Conservation (phyloP, 1,140 invertebrate genomes). For the Orchestia grillus region DNA sequence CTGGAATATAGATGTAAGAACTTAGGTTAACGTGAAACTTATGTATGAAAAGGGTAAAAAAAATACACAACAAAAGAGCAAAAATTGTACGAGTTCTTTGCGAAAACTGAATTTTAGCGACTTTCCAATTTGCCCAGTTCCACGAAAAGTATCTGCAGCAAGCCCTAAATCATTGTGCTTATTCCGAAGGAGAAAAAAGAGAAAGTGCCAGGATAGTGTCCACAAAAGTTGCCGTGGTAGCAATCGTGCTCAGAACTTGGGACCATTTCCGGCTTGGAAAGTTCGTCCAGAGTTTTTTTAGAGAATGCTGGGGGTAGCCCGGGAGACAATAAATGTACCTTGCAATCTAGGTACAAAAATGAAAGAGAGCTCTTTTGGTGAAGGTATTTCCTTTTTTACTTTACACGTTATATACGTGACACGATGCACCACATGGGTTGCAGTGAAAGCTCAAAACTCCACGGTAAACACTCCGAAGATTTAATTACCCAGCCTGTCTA, state of each 20-base stretch:
- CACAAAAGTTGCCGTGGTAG: not conserved
- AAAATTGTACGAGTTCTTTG: not conserved
- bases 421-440: not conserved
- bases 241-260: conserved; percentile 13
- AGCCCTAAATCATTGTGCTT: not conserved
- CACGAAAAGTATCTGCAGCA: not conserved
- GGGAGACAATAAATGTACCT: not conserved
- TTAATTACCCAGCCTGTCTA: not conserved
- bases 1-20: too few species aligned
- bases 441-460: not conserved
- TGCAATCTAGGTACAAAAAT: not conserved
- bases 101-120: not conserved
- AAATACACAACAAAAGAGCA: not conserved
- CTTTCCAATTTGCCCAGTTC: not conserved
- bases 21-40: too few species aligned
- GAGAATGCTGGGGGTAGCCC: not conserved
- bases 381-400: too few species aligned
- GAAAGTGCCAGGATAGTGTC: conserved; percentile 17
- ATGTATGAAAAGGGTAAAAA: too few species aligned
- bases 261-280: not conserved
- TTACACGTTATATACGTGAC: not conserved
- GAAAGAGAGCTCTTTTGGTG: not conserved
- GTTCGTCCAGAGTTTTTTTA: not conserved
- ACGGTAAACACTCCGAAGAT: not conserved
- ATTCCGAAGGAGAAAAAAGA: not conserved